These are phyloP conservation scores for Malurus splendens DNA, from an alignment of 2,797 vertebrate genomes.

Conservation along the genomic window DNA sequence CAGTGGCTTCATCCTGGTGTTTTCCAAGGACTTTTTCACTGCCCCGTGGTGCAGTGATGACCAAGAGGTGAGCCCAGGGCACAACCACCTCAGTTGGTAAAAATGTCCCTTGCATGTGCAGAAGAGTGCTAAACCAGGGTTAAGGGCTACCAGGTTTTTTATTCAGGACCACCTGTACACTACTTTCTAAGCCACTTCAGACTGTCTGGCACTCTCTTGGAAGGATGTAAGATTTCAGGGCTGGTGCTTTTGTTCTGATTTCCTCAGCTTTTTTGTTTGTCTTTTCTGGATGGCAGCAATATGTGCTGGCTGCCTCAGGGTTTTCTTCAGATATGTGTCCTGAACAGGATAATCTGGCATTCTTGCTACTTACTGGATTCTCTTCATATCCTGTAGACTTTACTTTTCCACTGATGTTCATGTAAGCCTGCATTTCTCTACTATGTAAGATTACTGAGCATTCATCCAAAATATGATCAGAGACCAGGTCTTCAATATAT, in stretches of 20 bases:
- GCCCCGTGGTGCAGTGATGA: not conserved
- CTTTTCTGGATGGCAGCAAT: not conserved
- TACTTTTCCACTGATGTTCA: not conserved
- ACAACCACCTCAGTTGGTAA: rapidly evolving
- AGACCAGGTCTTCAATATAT: not conserved
- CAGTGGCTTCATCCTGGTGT: not conserved
- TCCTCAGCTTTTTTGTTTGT: not conserved
- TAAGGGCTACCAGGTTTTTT: not conserved
- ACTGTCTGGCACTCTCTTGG: not conserved
- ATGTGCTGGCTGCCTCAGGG: not conserved
- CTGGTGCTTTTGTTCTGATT: not conserved
- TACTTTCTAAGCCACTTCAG: not conserved
- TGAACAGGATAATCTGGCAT: not conserved
- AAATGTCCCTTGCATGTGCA: rapidly evolving
- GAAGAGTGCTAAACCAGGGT: not conserved
- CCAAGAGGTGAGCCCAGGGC: rapidly evolving
- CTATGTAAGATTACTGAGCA: not conserved
- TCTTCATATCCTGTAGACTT: not conserved
- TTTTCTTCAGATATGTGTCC: not conserved
- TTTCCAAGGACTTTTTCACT: not conserved
- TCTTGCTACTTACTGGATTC: not conserved
- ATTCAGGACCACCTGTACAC: not conserved
- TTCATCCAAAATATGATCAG: not conserved
- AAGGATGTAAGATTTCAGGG: not conserved
- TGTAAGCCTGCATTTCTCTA: not conserved